A percentile compares a stretch with the other conserved stretches of the same genome.
These are phyloP conservation scores for Limnephilus auricula DNA, from an alignment of 2,888 invertebrate species.

Conservation along the genomic window DNA sequence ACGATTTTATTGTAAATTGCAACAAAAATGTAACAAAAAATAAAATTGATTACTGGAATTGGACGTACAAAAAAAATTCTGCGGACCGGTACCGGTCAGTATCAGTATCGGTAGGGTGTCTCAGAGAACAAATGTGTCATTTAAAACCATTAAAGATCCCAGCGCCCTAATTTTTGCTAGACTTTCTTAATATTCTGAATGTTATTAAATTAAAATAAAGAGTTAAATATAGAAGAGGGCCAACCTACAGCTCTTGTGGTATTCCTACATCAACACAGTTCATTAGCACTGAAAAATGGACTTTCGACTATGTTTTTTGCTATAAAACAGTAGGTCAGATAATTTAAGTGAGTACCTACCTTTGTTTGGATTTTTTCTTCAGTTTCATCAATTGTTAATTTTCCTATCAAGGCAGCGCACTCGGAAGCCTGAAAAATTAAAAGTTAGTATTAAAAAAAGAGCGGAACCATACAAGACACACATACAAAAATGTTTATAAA, in stretches of 20 bases:
- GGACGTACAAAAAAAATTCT: no score
- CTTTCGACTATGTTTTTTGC: background rate
- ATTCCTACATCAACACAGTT: background rate
- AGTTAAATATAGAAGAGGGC: background rate
- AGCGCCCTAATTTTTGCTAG: no score
- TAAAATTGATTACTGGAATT: no score
- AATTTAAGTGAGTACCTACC: background rate
- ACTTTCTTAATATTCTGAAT: no score
- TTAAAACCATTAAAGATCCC: no score
- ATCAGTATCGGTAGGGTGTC: no score
- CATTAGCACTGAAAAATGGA: no score
- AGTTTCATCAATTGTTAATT: constrained; percentile 22
- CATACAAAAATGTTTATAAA: background rate
- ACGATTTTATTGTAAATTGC: no score
- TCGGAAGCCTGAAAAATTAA: constrained; percentile 17
- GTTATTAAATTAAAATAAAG: no score
- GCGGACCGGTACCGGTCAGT: no score
- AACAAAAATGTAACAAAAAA: no score
- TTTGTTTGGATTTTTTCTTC: constrained; percentile 6
- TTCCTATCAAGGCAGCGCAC: background rate
- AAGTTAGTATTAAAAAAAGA: background rate
- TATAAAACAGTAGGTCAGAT: background rate
- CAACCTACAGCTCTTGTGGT: background rate
- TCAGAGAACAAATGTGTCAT: no score
- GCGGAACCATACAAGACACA: background rate